Conservation (phyloP, 2,888 invertebrate species). For the Scaptodrosophila latifasciaeformis region DNA sequence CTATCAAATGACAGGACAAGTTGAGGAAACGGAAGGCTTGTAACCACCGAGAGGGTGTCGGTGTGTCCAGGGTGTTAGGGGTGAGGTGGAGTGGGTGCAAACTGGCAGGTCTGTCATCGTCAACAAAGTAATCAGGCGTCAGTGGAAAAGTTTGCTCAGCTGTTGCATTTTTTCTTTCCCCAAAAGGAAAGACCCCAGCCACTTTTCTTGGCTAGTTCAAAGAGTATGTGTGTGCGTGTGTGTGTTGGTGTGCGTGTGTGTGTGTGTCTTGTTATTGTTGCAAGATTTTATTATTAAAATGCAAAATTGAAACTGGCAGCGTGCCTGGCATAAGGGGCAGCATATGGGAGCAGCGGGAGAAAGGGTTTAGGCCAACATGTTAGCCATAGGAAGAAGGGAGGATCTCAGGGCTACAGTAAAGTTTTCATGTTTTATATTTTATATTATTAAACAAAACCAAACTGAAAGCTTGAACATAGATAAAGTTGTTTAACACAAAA, state of each 20-base stretch:
- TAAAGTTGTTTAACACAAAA: not conserved
- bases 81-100: not conserved
- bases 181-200: not conserved
- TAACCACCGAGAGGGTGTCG: not conserved
- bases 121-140: conserved; percentile 64
- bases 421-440: too few relatives aligned
- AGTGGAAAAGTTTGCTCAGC: conserved; percentile 49
- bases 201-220: conserved; percentile 4
- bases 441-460: not conserved
- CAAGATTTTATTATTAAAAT: conserved; percentile 69
- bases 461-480: not conserved
- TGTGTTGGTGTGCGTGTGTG: too few relatives aligned
- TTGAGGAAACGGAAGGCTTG: too few relatives aligned
- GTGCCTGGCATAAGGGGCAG: conserved; percentile 26
- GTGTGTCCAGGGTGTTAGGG: conserved; percentile 5
- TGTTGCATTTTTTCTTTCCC: conserved; percentile 35
- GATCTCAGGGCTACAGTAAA: too few relatives aligned
- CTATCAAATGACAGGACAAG: too few relatives aligned
- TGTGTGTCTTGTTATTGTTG: conserved; percentile 30
- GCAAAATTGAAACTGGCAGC: conserved; percentile 66
- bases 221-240: too few relatives aligned
- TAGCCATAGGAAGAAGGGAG: conserved; percentile 38
- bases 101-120: conserved; percentile 60
- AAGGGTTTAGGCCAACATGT: conserved; percentile 14
- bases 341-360: conserved; percentile 6